Evolutionary conservation across 1,140 invertebrate species (phyloP), one percentile per base, ranked within the genome.

Genomic region (Ceratosolen solmsi): DNA sequence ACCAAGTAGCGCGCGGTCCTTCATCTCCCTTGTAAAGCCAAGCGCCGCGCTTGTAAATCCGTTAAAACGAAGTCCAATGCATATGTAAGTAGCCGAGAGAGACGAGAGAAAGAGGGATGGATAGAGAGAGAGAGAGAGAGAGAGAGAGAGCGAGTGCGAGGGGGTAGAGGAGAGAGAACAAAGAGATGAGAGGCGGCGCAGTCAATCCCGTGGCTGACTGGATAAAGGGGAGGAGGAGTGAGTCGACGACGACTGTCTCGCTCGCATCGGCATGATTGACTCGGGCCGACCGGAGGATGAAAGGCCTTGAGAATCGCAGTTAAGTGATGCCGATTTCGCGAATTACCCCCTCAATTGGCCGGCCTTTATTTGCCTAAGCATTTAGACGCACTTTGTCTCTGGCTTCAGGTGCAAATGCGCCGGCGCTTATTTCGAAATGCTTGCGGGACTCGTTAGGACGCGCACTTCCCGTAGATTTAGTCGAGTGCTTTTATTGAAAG

Each of bases 311-410:
- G n/a, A 72, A 71, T 71, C 46, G 38, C 46, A 71, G 70, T 25
- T 72, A 72, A 72, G 70, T 72, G 72, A 56, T 56, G 72, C 27
- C 72, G 46, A 74, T 74, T 74, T 74, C 72, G 49, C 72, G 60
- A 56, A 71, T 71, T 46, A 38, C 22, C 22, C 38, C 17, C 36
- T 41, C 38, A 71, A 71, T 71, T 71, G 68, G 27, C 68, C 22
- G 68, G n/a, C 2, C 25, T 74, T 38, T 56, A 38, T 74, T 74
- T 56, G 72, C 51, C 0, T 25, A 36, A 1, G 27, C 17, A 30
- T 56, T 56, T 56, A 36, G 51, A 74, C 13, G 38, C 49, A 49
- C 15, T 27, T 38, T 22, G n/a, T 27, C 41, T n/a, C n/a, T n/a
- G n/a, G n/a, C 38, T 70, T 20, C 7, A 70, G 68, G 36, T 70